A percentile compares a stretch with the other conserved stretches of the same genome.
Conservation (phyloP, 2,888 invertebrate species). For the Sphecodes monilicornis region DNA sequence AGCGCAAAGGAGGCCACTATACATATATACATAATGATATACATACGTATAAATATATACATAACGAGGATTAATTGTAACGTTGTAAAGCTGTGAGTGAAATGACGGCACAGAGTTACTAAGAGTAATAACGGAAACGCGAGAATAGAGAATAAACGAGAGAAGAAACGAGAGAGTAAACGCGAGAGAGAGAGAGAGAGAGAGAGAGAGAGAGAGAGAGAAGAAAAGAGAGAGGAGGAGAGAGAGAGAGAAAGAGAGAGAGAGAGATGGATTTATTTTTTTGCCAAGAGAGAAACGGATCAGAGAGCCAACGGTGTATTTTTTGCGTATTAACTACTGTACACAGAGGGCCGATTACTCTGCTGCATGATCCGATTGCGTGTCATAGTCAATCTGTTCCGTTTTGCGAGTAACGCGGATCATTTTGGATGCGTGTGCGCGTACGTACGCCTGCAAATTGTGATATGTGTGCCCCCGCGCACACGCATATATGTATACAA, state of each 20-base stretch:
- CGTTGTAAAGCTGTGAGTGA: conserved; percentile 62
- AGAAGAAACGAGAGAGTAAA: too few species aligned
- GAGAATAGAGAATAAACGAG: conserved; percentile 1
- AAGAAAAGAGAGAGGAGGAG: neutral
- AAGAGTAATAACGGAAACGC: conserved; percentile 19
- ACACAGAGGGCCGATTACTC: conserved; percentile 62
- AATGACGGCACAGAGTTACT: conserved; percentile 58
- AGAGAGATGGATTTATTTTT: conserved; percentile 58
- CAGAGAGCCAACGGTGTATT: conserved; percentile 43
- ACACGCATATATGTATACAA: conserved; percentile 61
- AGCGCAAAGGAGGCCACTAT: conserved; percentile 60
- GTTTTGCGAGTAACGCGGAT: conserved; percentile 38
- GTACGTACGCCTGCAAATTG: conserved; percentile 45
- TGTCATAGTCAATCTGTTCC: conserved; percentile 65
- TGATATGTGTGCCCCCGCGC: conserved; percentile 50
- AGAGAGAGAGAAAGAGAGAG: conserved; percentile 12
- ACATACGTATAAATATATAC: conserved; percentile 54
- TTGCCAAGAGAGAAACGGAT: conserved; percentile 41
- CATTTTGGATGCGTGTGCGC: conserved; percentile 54
- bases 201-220: conserved; percentile 21
- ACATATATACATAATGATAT: conserved; percentile 61
- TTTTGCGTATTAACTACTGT: conserved; percentile 46
- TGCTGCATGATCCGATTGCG: conserved; percentile 76
- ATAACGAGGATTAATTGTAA: conserved; percentile 56
- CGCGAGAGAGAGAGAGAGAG: conserved; percentile 22